Evolutionary conservation across 64 coral and sea anemone species (phyloP).

Genomic region (Pachyseris speciosa): DNA sequence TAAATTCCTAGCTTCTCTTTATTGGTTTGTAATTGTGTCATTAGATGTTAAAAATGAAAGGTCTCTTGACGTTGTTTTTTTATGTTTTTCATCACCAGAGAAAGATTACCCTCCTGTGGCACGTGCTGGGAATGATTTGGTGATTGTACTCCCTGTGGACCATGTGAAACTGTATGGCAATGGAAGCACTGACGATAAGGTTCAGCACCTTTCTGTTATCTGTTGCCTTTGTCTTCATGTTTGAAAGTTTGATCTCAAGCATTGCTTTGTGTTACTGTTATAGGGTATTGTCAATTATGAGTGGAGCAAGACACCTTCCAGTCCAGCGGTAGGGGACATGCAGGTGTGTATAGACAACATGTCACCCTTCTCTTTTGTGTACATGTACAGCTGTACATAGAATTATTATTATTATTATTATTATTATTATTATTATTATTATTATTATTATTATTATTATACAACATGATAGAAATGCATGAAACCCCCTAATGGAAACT

Average conservation of each 20-base stretch:
- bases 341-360: slow-evolving; percentile 52
- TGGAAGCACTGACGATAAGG: slow-evolving; percentile 97
- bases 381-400: too few relatives aligned
- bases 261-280: neutral
- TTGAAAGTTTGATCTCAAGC: neutral
- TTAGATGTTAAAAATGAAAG: too few relatives aligned
- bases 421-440: neutral
- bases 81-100: slow-evolving; percentile 60
- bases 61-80: too few relatives aligned
- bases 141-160: slow-evolving; percentile 90
- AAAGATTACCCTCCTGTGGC: slow-evolving; percentile 99
- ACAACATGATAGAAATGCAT: too few relatives aligned
- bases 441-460: neutral
- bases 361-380: neutral
- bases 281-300: slow-evolving; percentile 96
- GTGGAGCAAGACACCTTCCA: slow-evolving; percentile 92
- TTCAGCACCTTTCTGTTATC: neutral
- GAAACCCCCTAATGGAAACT: too few relatives aligned
- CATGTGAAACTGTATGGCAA: slow-evolving; percentile 79
- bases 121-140: slow-evolving; percentile 89
- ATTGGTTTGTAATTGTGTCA: neutral
- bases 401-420: neutral
- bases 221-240: neutral
- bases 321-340: slow-evolving; percentile 96
- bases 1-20: neutral